Conservation (phyloP, 2,888 invertebrate species). For the Ferdinandea cuprea region DNA sequence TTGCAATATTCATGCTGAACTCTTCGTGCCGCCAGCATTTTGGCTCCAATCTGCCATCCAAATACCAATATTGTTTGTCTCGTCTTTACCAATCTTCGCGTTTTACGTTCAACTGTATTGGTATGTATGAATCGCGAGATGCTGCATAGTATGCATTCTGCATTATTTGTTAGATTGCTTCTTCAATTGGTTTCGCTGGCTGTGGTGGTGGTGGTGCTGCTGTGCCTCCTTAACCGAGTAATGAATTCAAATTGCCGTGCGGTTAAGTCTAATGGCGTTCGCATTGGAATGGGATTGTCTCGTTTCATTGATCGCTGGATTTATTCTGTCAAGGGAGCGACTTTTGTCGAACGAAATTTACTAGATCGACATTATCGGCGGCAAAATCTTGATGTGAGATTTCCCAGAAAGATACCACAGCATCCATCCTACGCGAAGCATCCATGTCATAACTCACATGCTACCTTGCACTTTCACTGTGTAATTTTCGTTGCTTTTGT, state of each 20-base stretch:
- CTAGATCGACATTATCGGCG: slow-evolving; percentile 23
- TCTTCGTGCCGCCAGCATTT: slow-evolving; percentile 59
- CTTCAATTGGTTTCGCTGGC: slow-evolving; percentile 50
- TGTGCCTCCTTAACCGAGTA: slow-evolving; percentile 39
- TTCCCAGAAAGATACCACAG: slow-evolving; percentile 42
- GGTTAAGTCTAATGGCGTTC: slow-evolving; percentile 50
- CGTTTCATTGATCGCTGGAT: slow-evolving; percentile 18
- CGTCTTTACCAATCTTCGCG: slow-evolving; percentile 36
- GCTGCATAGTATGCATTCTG: slow-evolving; percentile 31
- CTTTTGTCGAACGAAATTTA: slow-evolving; percentile 25
- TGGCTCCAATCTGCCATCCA: slow-evolving; percentile 41
- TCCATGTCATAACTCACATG: slow-evolving; percentile 55
- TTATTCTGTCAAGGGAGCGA: slow-evolving; percentile 47
- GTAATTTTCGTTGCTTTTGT: slow-evolving; percentile 28
- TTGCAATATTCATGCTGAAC: slow-evolving; percentile 65
- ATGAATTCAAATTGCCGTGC: slow-evolving; percentile 70
- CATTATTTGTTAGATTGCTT: slow-evolving; percentile 50
- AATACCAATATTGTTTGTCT: slow-evolving; percentile 51
- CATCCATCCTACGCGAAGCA: slow-evolving; percentile 14
- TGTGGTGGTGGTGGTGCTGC: slow-evolving; percentile 29
- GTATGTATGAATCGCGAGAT: slow-evolving; percentile 40
- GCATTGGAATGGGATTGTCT: slow-evolving; percentile 49
- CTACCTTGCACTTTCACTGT: slow-evolving; percentile 64
- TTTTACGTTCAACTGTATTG: slow-evolving; percentile 7
- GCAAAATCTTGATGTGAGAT: slow-evolving; percentile 44